Evolutionary conservation across 2,888 invertebrate species (phyloP), one percentile per base, ranked within the genome.

Genomic region (Apamea anceps): DNA sequence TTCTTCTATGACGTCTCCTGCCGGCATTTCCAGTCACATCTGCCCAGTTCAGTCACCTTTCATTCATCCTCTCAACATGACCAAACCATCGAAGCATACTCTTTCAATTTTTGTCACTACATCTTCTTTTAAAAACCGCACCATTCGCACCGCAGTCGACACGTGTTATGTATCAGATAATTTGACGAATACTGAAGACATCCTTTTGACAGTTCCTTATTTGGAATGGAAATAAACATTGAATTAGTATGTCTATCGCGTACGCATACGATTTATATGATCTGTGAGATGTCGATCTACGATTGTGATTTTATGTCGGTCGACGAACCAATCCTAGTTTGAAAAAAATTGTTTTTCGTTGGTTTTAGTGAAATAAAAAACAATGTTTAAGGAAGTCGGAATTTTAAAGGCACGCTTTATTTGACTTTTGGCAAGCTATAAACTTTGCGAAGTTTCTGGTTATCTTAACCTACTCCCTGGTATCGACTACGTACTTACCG

Each of bases 221-320:
- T 51, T 0, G 37, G 76, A 67, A 51, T 72, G 81, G 84, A 84
- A 84, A 81, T 80, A 81, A 72, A 77, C 80, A 60, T 13, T 1
- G 0, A 60, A 72, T 82, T 82, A 74, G 62, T 79, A 79, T 75
- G 71, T 63, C 18, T 51, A 1, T 10, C 72, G 54, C 74, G 65
- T 72, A 25, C 42, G 6, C 28, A 21, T 21, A 67, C 3, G 21
- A 57, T 42, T 72, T n/a, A 72, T 71, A 42, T 54, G 15, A 70
- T 75, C 15, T 62, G 28, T 63, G 42, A 42, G 25, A 12, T 66
- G 8, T 48, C 78, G 21, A 75, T 70, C 48, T 60, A 28, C 45
- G 62, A 37, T 37, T 42, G 67, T 25, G 54, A 62, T 48, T 51
- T 51, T 51, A 51, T 54, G 25, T 2, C 25, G 57, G 66, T 42